Evolutionary conservation across 2,797 vertebrate genomes (phyloP).

Genomic region (Micromesistius poutassou): DNA sequence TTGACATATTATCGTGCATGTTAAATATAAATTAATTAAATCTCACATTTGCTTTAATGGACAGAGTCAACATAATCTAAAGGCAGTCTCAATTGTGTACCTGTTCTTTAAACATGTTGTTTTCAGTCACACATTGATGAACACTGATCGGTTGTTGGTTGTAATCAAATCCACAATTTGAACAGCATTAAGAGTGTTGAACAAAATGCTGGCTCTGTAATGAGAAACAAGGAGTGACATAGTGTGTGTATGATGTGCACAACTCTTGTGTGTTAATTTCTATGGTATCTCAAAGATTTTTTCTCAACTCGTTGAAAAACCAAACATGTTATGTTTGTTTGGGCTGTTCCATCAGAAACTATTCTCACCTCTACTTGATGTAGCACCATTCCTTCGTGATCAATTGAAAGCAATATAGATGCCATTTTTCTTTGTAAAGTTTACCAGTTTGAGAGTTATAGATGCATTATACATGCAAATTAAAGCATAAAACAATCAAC

Average conservation of each 20-base stretch:
- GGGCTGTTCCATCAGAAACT: background rate
- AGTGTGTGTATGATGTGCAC: background rate
- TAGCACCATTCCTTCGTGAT: background rate
- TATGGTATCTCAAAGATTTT: background rate
- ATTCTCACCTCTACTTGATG: background rate
- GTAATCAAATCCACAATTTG: background rate
- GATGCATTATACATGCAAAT: background rate
- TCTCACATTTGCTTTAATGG: background rate
- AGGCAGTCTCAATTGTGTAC: background rate
- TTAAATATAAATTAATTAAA: background rate
- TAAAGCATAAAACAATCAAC: background rate
- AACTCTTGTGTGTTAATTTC: background rate
- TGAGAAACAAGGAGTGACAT: background rate
- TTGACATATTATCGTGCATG: background rate
- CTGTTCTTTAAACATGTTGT: background rate
- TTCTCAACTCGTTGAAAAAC: background rate
- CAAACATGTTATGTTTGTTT: background rate
- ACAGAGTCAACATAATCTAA: background rate
- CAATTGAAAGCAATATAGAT: background rate
- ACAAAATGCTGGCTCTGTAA: background rate
- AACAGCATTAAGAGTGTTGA: background rate
- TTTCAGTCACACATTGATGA: background rate
- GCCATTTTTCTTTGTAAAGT: background rate
- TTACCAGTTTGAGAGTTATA: background rate
- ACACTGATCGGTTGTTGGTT: background rate